A percentile compares a stretch with the other conserved stretches of the same genome.
These are phyloP conservation scores for Papilio machaon DNA, from an alignment of 1,140 invertebrate species.

Conservation along the genomic window DNA sequence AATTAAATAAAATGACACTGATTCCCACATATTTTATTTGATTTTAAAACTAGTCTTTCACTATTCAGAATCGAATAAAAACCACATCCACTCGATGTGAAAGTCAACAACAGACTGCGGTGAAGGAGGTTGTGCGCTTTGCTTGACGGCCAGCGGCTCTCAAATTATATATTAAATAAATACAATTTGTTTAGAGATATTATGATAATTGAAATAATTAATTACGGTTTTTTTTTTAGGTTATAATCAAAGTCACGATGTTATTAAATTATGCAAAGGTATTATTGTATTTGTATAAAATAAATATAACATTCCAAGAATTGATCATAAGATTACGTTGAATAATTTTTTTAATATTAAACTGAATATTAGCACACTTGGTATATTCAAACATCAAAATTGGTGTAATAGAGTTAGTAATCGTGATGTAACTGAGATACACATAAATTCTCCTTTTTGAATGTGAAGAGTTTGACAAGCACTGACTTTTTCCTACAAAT, in stretches of 20 bases:
- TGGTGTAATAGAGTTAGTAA: no score
- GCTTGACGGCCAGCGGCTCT: constrained; percentile 45
- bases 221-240: neutral
- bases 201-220: neutral
- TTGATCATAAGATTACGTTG: no score
- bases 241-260: neutral
- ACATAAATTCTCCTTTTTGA: neutral
- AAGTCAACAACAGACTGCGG: constrained; percentile 51
- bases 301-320: no score
- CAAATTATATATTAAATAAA: constrained; percentile 39
- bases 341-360: no score
- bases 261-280: neutral
- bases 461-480: neutral
- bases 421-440: no score
- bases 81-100: constrained; percentile 47
- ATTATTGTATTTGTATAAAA: neutral
- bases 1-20: neutral
- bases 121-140: constrained; percentile 49
- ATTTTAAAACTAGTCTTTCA: neutral
- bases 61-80: neutral
- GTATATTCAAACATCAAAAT: no score
- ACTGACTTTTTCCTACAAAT: neutral
- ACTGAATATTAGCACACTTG: no score
- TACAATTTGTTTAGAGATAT: neutral
- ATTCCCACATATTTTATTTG: neutral